Evolutionary conservation across 2,888 invertebrate species (phyloP).

Genomic region (Cerastis rubricosa): DNA sequence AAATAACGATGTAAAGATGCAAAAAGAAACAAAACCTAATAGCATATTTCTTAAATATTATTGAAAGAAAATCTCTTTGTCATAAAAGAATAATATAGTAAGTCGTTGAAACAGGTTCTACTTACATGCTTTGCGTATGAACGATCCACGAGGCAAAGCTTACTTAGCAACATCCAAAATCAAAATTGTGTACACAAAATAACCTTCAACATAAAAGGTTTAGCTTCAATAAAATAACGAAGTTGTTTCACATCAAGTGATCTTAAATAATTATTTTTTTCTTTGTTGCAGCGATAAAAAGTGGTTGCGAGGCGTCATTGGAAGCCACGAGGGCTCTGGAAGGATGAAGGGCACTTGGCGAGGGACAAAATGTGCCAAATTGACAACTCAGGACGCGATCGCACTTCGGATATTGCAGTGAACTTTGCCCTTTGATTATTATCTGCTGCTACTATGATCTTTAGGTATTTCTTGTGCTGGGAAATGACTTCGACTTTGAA

Average conservation of each 20-base stretch:
- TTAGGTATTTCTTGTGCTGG: conserved; percentile 21
- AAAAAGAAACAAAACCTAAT: neutral
- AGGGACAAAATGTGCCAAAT: conserved; percentile 86
- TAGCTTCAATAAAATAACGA: conserved; percentile 69
- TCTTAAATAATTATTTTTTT: conserved; percentile 76
- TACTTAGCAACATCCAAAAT: conserved; percentile 10
- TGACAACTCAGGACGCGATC: conserved; percentile 82
- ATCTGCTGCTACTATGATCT: conserved; percentile 34
- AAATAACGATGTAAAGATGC: neutral
- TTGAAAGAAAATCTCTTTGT: neutral
- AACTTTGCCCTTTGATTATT: conserved; percentile 62
- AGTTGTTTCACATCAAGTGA: conserved; percentile 73
- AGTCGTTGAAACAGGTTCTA: neutral
- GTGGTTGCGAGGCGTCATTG: conserved; percentile 79
- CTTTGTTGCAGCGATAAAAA: conserved; percentile 82
- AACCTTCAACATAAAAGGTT: conserved; percentile 36
- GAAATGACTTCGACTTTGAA: neutral
- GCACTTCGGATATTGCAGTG: conserved; percentile 78
- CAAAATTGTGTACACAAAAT: conserved; percentile 19
- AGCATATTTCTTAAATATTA: neutral
- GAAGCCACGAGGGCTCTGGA: conserved; percentile 72
- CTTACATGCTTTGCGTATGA: neutral
- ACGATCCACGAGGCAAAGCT: neutral
- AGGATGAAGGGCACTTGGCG: conserved; percentile 75
- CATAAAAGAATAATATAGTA: neutral